Conservation (phyloP, 2,888 invertebrate species). For the Orchestes rusci region DNA sequence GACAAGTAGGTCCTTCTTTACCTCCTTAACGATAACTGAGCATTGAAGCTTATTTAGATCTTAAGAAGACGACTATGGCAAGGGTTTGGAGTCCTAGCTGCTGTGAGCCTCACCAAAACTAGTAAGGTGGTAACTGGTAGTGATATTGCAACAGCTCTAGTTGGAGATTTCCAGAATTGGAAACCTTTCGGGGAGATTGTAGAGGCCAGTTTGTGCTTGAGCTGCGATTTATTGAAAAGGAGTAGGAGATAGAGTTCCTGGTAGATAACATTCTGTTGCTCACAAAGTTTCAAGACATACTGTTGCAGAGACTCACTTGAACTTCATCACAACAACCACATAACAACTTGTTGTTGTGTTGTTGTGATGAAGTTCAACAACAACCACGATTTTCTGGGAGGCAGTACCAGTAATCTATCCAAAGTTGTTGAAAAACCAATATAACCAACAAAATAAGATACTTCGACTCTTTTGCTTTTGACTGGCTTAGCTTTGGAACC, state of each 20-base stretch:
- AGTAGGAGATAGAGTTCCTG: constrained; percentile 38
- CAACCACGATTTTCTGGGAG: constrained; percentile 65
- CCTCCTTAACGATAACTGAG: not conserved
- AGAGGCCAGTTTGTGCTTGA: constrained; percentile 53
- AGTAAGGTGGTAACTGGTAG: constrained; percentile 32
- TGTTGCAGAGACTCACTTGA: constrained; percentile 1
- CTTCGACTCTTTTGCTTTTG: constrained; percentile 82
- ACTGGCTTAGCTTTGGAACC: constrained; percentile 65
- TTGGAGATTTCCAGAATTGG: constrained; percentile 49
- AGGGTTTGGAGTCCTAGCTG: constrained; percentile 70
- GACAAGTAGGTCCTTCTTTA: constrained; percentile 4
- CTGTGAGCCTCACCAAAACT: constrained; percentile 62
- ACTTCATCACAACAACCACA: constrained; percentile 42
- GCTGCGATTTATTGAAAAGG: constrained; percentile 52
- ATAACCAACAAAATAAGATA: constrained; percentile 53
- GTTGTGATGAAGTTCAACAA: too few relatives aligned
- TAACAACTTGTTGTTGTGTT: too few relatives aligned
- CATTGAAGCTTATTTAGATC: not conserved
- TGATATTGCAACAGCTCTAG: constrained; percentile 38
- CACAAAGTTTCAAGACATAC: too few relatives aligned
- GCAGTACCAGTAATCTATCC: constrained; percentile 68
- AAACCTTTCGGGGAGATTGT: constrained; percentile 52
- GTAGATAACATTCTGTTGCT: too few relatives aligned
- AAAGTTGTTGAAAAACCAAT: constrained; percentile 62
- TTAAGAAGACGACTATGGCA: constrained; percentile 58